Evolutionary conservation across 2,113 vertebrate genomes (phyloP), one percentile per base, ranked within the genome.

Genomic region (Oceanites oceanicus): DNA sequence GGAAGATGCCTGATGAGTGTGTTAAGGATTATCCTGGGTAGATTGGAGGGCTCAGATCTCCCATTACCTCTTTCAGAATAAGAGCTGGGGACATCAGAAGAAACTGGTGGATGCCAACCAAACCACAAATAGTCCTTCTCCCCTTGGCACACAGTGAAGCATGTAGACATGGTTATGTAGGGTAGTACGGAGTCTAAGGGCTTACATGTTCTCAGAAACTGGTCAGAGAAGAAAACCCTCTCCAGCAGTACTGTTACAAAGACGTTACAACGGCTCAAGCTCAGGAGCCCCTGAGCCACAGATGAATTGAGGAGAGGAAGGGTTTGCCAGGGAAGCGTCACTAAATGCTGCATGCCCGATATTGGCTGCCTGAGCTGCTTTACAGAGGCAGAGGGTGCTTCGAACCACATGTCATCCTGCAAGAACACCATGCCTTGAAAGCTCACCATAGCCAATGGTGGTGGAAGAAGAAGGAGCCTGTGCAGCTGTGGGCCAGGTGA

Each of bases 111-210:
- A 19, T 67, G 42, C 62, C 63, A 66, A 71, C 14, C 44, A 75
- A 71, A 50, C 17, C 62, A 72, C 78, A 84, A 11, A 20, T 14
- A 3, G 11, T 55, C 56, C n/a, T 82, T 34, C 58, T 83, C 21
- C 36, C 58, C 32, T 47, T 72, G 58, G 58, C 47, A 47, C n/a
- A 7, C 10, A 26, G 45, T 32, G 40, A 30, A 62, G 49, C 29
- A 34, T 0, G 0, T 4, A n/a, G 50, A 22, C 5, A 1, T 15
- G 32, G 6, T 30, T 45, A 16, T 13, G 34, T 58, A 34, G 50
- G 15, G 15, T 32, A 19, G 25, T 4, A 5, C 0, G 0, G 58
- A 66, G n/a, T 21, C 32, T 66, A 20, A 76, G 40, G 52, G 20
- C 32, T 66, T 40, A 25, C 7, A 4, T 9, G 29, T 56, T 71